A percentile compares a stretch with the other conserved stretches of the same genome.
These are phyloP conservation scores for Piaya cayana DNA, from an alignment of 2,113 vertebrate species.

Conservation along the genomic window DNA sequence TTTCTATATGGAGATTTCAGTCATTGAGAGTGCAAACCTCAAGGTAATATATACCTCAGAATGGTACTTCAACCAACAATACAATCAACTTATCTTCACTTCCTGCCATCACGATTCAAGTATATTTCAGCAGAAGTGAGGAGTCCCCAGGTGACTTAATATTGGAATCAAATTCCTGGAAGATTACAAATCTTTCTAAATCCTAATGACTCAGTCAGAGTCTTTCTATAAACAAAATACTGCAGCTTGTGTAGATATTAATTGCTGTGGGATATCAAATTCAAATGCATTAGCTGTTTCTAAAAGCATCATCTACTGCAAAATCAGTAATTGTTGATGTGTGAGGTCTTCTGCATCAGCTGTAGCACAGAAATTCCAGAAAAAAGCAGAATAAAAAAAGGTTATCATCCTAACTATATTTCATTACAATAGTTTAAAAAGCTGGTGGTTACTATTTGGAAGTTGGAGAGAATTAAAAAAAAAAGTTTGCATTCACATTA, in stretches of 20 bases:
- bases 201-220: constrained; percentile 39
- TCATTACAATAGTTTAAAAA: background rate
- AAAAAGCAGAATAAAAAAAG: background rate
- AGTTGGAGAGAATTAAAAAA: background rate
- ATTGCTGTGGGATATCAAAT: constrained; percentile 45
- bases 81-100: background rate
- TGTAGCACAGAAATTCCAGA: background rate
- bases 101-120: background rate
- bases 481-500: background rate
- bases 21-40: background rate
- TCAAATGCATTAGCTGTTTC: constrained; percentile 16
- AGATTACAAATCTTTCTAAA: constrained; percentile 48
- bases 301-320: constrained; percentile 16
- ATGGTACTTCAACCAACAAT: constrained; percentile 17
- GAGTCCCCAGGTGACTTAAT: constrained; percentile 2
- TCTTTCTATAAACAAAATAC: constrained; percentile 52
- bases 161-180: constrained; percentile 32
- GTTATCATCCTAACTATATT: background rate
- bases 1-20: background rate
- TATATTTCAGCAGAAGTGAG: background rate
- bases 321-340: background rate
- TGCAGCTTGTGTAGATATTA: constrained; percentile 58
- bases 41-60: background rate
- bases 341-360: background rate
- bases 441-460: background rate